Conservation (phyloP, 2,888 invertebrate genomes). For the Petrophora chlorosata region DNA sequence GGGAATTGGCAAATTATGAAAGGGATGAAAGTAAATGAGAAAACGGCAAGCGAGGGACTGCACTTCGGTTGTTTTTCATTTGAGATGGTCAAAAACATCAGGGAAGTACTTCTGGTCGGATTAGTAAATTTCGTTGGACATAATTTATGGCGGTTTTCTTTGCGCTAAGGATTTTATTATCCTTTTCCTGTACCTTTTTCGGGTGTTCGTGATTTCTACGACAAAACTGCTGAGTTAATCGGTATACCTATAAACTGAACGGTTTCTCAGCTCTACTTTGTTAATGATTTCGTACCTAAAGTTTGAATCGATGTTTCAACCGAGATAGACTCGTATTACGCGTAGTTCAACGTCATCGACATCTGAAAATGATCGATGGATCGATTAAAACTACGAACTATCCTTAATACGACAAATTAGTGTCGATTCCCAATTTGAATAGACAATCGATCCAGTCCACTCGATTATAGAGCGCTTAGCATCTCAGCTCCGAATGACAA, state of each 20-base stretch:
- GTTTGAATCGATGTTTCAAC: too few relatives aligned
- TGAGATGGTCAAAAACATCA: slow-evolving; percentile 2
- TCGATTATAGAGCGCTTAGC: slow-evolving; percentile 59
- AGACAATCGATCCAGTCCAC: slow-evolving; percentile 42
- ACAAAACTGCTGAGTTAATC: too few relatives aligned
- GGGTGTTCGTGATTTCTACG: too few relatives aligned
- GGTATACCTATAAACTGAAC: too few relatives aligned
- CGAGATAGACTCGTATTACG: too few relatives aligned
- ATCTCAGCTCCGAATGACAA: slow-evolving; percentile 55
- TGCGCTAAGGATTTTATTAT: too few relatives aligned
- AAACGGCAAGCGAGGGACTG: slow-evolving; percentile 12
- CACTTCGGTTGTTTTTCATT: slow-evolving; percentile 10
- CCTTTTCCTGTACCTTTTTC: too few relatives aligned
- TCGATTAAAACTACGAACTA: background rate
- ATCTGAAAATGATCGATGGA: slow-evolving; percentile 1
- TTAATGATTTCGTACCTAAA: too few relatives aligned
- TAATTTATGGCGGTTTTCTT: too few relatives aligned
- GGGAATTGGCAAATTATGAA: slow-evolving; percentile 28
- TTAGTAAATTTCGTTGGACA: background rate
- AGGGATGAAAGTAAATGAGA: slow-evolving; percentile 29
- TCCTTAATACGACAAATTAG: slow-evolving; percentile 21
- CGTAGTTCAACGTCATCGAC: too few relatives aligned
- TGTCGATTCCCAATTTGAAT: slow-evolving; percentile 39
- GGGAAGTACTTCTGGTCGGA: background rate
- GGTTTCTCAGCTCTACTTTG: too few relatives aligned